Percentiles rank a stretch among this genome's conserved stretches.
Conservation (phyloP, 2,888 invertebrate species). For the Lysandra bellargus region DNA sequence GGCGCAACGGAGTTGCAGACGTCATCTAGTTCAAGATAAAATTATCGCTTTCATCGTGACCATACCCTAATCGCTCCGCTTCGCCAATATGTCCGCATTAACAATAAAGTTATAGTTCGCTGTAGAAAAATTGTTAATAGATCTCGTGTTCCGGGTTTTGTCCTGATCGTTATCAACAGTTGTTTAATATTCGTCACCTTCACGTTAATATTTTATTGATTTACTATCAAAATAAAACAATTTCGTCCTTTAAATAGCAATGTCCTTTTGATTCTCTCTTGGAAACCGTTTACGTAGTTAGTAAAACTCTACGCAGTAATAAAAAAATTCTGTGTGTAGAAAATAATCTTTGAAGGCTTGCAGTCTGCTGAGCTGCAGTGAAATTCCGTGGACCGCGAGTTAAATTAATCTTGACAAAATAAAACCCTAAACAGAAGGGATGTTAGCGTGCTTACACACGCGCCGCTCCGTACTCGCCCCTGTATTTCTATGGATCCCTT, state of each 20-base stretch:
- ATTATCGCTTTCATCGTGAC: not conserved
- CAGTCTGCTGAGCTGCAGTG: too few relatives aligned
- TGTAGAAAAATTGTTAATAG: slow-evolving; percentile 58
- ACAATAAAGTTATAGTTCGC: slow-evolving; percentile 44
- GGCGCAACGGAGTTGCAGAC: too few relatives aligned
- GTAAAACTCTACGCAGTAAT: too few relatives aligned
- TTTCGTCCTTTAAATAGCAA: not conserved
- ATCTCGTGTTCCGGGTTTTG: slow-evolving; percentile 69
- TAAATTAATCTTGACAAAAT: too few relatives aligned
- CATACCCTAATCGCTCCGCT: slow-evolving; percentile 49
- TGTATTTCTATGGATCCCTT: too few relatives aligned
- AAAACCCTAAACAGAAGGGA: too few relatives aligned
- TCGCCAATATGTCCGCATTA: slow-evolving; percentile 41
- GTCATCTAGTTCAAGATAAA: too few relatives aligned
- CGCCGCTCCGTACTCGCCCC: too few relatives aligned
- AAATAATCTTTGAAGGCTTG: not conserved
- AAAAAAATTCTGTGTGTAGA: too few relatives aligned
- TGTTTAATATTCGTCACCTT: slow-evolving; percentile 36
- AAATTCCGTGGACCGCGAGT: too few relatives aligned
- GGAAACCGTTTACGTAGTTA: not conserved
- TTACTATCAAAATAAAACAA: slow-evolving; percentile 2
- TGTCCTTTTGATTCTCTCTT: not conserved
- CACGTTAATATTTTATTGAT: slow-evolving; percentile 14
- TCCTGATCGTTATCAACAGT: slow-evolving; percentile 47
- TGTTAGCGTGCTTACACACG: too few relatives aligned